These are phyloP conservation scores for Carlito syrichta DNA, from an alignment of 2,113 vertebrate species.

Conservation along the genomic window DNA sequence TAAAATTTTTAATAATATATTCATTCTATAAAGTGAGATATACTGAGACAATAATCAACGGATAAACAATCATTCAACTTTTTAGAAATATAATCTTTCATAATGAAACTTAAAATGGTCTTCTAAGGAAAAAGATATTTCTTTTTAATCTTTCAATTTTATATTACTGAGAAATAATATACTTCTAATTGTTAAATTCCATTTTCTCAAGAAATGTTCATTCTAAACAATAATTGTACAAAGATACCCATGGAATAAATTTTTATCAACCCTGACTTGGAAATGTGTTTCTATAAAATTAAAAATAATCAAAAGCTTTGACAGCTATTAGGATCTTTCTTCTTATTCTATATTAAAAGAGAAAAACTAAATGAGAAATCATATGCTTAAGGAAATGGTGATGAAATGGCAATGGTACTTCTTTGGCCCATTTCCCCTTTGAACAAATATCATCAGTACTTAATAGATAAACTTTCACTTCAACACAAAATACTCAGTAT, in stretches of 20 bases:
- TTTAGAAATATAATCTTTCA: neutral
- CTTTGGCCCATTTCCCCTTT: neutral
- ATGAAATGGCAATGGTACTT: neutral
- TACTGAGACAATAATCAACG: neutral
- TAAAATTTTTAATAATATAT: neutral
- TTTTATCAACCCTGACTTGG: neutral
- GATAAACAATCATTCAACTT: neutral
- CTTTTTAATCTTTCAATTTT: neutral
- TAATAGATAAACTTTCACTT: slow-evolving; percentile 25
- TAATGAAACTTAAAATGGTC: neutral
- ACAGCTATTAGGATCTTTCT: neutral
- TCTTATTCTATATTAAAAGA: neutral
- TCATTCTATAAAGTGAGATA: neutral
- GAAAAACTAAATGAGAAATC: neutral
- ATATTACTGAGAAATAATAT: neutral
- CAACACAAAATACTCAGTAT: neutral
- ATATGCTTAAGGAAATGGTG: neutral
- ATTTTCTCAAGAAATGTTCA: slow-evolving; percentile 30
- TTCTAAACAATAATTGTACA: neutral
- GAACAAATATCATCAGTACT: neutral
- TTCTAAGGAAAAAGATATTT: neutral
- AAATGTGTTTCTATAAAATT: slow-evolving; percentile 18
- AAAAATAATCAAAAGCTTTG: slow-evolving; percentile 14
- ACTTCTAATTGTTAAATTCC: neutral
- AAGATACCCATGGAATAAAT: neutral